Evolutionary conservation across 2,113 vertebrate genomes (phyloP), one percentile per base, ranked within the genome.

Genomic region (Urocitellus parryii): DNA sequence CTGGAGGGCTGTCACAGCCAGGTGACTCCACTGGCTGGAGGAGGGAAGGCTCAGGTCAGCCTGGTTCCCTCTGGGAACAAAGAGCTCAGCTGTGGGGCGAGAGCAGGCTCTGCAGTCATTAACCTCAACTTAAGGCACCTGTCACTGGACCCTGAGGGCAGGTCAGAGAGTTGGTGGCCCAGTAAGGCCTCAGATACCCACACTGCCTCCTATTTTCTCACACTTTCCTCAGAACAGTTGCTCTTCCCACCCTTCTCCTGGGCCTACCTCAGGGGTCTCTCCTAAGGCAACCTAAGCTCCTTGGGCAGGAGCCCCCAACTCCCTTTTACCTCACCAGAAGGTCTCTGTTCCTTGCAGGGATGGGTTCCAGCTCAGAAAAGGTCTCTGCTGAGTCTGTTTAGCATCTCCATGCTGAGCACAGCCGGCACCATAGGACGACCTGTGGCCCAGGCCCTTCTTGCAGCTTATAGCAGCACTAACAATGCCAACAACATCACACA

Each of bases 401-500:
- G 8, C 29, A 12, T 34, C 11, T 81, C 72, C 72, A n/a, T 3
- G 0, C 63, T 56, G 9, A 42, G 45, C 29, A 5, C 13, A 7
- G 22, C 42, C 61, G 27, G 61, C 8, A 45, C 53, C 63, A 22
- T n/a, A 45, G 6, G 48, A 32, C 34, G 14, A 8, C 5, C 2
- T 1, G 1, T 0, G 2, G 20, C 2, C 61, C 7, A 5, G 7
- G 29, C 25, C 32, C 37, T 32, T 76, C 29, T 25, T 63, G 61
- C 24, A 10, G 61, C 4, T 63, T 27, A 25, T 2, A 20, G 77
- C 73, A 34, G 67, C 18, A 22, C 51, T 61, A 9, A 32, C 42
- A 67, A 67, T 0, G 18, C 65, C 80, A 90, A n/a, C 0, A 16
- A 25, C 22, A 25, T 12, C 78, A 34, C 17, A 24, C 3, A 58